These are phyloP conservation scores for Ennomos fuscantarius DNA, from an alignment of 2,888 invertebrate species.

Conservation along the genomic window DNA sequence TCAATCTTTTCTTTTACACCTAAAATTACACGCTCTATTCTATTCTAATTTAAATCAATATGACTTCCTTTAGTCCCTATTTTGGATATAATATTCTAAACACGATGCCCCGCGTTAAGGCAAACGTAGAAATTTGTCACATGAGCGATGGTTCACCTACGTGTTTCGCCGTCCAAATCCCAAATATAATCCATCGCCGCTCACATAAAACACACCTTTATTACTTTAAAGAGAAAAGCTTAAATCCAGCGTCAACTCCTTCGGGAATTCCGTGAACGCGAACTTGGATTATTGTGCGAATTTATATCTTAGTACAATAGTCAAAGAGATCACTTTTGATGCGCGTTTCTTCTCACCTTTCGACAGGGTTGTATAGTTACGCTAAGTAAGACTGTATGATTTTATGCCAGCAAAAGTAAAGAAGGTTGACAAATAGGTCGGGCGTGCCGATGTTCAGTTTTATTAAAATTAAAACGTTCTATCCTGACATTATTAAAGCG, in stretches of 20 bases:
- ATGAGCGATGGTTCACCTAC: constrained; percentile 85
- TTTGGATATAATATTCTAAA: constrained; percentile 81
- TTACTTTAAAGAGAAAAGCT: constrained; percentile 82
- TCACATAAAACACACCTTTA: constrained; percentile 84
- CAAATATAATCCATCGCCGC: constrained; percentile 78
- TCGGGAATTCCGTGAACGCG: constrained; percentile 70
- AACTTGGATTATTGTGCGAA: constrained; percentile 72
- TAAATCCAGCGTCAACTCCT: constrained; percentile 73
- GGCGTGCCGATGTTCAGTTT: constrained; percentile 83
- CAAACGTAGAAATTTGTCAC: constrained; percentile 85
- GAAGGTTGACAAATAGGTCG: constrained; percentile 85
- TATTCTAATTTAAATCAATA: constrained; percentile 78
- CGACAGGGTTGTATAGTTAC: constrained; percentile 63
- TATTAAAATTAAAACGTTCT: constrained; percentile 84
- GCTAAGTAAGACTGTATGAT: constrained; percentile 79
- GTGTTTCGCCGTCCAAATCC: constrained; percentile 82
- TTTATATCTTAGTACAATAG: constrained; percentile 77
- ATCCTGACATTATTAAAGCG: constrained; percentile 77
- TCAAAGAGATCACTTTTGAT: constrained; percentile 75
- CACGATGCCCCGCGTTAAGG: constrained; percentile 82
- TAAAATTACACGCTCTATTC: constrained; percentile 50
- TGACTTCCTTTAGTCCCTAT: constrained; percentile 63
- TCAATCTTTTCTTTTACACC: constrained; percentile 47
- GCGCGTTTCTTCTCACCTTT: constrained; percentile 47
- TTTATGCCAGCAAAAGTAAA: constrained; percentile 82